phyloP scores from a whole-genome alignment of 2,113 vertebrate genomes.

The Psittacara wagleri region DNA sequence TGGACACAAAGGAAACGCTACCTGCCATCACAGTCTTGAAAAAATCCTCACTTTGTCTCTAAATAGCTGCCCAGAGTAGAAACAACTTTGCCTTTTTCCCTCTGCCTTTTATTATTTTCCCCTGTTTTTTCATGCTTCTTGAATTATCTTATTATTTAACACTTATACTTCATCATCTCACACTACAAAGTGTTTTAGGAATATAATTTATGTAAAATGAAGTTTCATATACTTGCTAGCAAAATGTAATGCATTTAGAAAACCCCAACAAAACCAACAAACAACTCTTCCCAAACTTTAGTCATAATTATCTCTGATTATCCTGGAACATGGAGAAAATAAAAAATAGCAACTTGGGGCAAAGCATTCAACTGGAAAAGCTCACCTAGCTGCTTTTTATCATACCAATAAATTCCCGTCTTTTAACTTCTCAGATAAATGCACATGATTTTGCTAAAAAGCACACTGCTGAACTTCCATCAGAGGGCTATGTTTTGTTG shows the following conservation, averaged over 20 bases:
- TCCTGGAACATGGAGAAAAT: background rate
- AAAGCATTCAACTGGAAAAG: background rate
- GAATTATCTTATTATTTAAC: background rate
- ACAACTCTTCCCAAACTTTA: background rate
- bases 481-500: background rate
- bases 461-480: background rate
- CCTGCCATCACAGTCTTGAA: background rate
- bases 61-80: background rate
- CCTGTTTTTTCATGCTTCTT: background rate
- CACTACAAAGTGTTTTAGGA: background rate
- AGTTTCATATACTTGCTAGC: background rate
- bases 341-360: background rate
- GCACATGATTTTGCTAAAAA: background rate
- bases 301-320: background rate
- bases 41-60: background rate
- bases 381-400: background rate
- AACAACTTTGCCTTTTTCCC: background rate
- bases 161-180: background rate
- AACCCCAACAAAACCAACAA: background rate
- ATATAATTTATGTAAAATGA: background rate
- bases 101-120: background rate
- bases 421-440: constrained; percentile 2
- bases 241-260: background rate
- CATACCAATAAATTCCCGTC: background rate
- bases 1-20: background rate